Percentiles rank a stretch among this genome's conserved stretches.
Conservation (phyloP, 30 jellyfish, hydroid and myxozoan genomes). For the Cassiopea andromeda region DNA sequence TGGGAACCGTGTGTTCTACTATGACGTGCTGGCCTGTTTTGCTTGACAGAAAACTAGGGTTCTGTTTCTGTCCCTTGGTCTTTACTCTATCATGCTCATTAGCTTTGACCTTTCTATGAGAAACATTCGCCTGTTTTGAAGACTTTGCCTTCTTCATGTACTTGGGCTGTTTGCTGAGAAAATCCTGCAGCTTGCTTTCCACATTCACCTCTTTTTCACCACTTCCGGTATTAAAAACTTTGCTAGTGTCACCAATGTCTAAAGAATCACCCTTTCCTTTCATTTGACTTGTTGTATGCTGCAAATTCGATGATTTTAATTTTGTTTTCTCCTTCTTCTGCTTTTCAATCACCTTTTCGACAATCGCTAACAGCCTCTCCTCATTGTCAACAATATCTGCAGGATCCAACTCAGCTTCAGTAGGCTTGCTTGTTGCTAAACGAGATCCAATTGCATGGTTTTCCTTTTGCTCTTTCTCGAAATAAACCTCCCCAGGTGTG, state of each 20-base stretch:
- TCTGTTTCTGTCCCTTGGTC: background rate
- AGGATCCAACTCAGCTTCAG: constrained; percentile 31
- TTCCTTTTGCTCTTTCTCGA: constrained; percentile 26
- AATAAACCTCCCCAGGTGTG: constrained; percentile 43
- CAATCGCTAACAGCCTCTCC: constrained; percentile 46
- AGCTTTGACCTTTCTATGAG: background rate
- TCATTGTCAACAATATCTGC: constrained; percentile 55
- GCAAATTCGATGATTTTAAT: background rate
- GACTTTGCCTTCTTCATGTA: constrained; percentile 10
- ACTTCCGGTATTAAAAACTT: constrained; percentile 28
- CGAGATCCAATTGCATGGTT: background rate
- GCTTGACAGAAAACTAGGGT: background rate
- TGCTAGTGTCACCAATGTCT: constrained; percentile 48
- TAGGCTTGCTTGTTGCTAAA: constrained; percentile 41
- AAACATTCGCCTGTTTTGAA: background rate
- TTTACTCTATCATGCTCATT: background rate
- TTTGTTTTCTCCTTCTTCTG: constrained; percentile 31
- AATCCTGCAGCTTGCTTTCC: constrained; percentile 20
- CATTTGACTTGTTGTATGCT: background rate
- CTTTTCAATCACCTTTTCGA: constrained; percentile 55
- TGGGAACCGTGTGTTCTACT: constrained; percentile 20
- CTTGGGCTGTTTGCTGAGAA: constrained; percentile 36
- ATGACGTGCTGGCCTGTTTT: constrained; percentile 36
- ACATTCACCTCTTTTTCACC: background rate
- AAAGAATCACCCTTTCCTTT: background rate